Base-by-base conservation (phyloP, 2,113 vertebrate genomes). In the Gorsachius goisagi region DNA sequence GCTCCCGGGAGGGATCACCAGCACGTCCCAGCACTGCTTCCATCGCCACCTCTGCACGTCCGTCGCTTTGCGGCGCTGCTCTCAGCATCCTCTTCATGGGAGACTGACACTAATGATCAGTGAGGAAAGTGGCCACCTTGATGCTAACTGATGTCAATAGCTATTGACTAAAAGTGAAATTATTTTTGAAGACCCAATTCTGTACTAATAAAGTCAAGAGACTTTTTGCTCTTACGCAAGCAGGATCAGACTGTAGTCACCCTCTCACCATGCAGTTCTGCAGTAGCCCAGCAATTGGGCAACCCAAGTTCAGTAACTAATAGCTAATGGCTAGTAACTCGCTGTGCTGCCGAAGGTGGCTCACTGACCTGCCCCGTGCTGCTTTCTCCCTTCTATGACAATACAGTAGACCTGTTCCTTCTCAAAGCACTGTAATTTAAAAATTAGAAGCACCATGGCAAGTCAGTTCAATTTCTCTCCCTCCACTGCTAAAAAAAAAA, bases 11-110 rank as follows among this genome's bases (percentile, higher is more conserved):
- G 13, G 49, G 66, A 9, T 15, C 62, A 35, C 15, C 72, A 39
- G 47, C 58, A 12, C 82, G 7, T 5, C 32, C 4, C 63, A 8
- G n/a, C 1, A 1, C 49, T 11, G 37, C 89, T 72, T 19, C 5
- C 4, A 21, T 6, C 59, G 4, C 59, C 45, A 6, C 63, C 41
- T 12, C 53, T 5, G 24, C 26, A 37, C 59, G 2, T 5, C 35
- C 53, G 16, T 0, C 2, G 0, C 74, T 8, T 9, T 11, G 45
- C 84, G 35, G 68, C 63, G 1, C 20, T 24, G 85, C 77, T 19
- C 68, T 24, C 6, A 52, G 45, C 26, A 1, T 0, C 28, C 59
- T 16, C 81, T 6, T 21, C 35, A 3, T 0, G 12, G 72, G 33
- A 73, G 39, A 11, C 26, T 3, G 8, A 33, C 52, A 6, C 44